A percentile compares a stretch with the other conserved stretches of the same genome.
phyloP scores from a whole-genome alignment of 2,113 vertebrate genomes.

The Pandion haliaetus region DNA sequence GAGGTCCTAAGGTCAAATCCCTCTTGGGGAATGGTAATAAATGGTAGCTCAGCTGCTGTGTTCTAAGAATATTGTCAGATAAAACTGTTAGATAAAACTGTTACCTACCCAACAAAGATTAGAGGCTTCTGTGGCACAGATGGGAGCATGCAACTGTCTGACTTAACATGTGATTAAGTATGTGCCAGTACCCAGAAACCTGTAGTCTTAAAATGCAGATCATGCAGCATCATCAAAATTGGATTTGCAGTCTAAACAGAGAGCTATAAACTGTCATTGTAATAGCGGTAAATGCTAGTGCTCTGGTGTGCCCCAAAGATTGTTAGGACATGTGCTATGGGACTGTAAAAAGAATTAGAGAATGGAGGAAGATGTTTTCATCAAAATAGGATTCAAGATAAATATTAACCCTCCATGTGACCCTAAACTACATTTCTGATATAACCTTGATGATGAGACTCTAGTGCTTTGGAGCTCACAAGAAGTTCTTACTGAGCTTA shows the following conservation, averaged over 20 bases:
- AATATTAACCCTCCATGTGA: neutral
- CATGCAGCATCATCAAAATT: neutral
- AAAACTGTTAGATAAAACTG: constrained; percentile 34
- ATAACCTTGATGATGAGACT: neutral
- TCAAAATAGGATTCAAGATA: neutral
- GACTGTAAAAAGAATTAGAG: neutral
- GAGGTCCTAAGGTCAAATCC: constrained; percentile 33
- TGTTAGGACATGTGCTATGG: neutral
- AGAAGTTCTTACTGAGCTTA: neutral
- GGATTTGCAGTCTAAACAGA: neutral
- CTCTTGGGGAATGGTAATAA: constrained; percentile 52
- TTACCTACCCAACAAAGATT: constrained; percentile 48
- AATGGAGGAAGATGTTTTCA: neutral
- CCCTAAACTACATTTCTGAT: neutral
- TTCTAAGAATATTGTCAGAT: constrained; percentile 62
- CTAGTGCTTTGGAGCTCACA: neutral
- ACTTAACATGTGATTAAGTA: constrained; percentile 38
- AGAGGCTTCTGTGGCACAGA: constrained; percentile 50
- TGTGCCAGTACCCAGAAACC: constrained; percentile 30
- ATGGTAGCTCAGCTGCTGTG: constrained; percentile 44
- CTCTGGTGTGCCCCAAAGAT: neutral
- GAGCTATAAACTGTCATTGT: neutral
- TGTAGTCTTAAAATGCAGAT: constrained; percentile 16
- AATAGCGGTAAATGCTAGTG: neutral
- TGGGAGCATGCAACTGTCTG: constrained; percentile 20